Evolutionary conservation across 2,113 vertebrate species (phyloP), one percentile per base, ranked within the genome.

Genomic region (Amazona guildingii): DNA sequence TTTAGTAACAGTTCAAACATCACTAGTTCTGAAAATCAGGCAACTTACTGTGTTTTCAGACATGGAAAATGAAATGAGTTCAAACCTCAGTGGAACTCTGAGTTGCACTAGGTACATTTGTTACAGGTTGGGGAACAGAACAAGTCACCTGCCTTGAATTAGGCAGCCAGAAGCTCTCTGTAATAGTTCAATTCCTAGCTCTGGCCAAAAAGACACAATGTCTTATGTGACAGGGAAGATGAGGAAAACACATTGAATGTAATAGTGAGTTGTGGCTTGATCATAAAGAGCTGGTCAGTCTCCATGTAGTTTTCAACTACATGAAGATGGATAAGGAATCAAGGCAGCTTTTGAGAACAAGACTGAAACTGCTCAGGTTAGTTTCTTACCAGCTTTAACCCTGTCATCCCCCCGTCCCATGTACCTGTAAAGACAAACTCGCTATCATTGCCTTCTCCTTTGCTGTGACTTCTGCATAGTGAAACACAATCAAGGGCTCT

Each of bases 401-500:
- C 37, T 43, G 17, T 8, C 25, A 31, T 17, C 17, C 27, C 11
- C 9, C 6, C 1, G 1, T 46, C 1, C 2, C 23, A 49, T 0
- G 4, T 29, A 94, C 51, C 68, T 81, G 51, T 27, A 63, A 54
- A 83, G 64, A 77, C 33, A 23, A 93, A 67, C 14, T 35, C 17
- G 5, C 54, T 52, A 63, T 41, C 57, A 31, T 5, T 57, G 44
- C 52, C 55, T n/a, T 77, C 54, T 54, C 44, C 39, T 91, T 77
- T 49, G 29, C 92, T 78, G 46, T 74, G 57, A 91, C 57, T 87
- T 94, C 28, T 48, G 49, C 55, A 66, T 55, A 82, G 86, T 41
- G 81, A 91, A 82, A 63, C 59, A 90, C 35, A 86, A 75, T 52
- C 82, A 80, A 92, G 90, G 61, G 41, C 82, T 93, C 61, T 78